phyloP scores from a whole-genome alignment of 2,113 vertebrate genomes.

The Dipodomys ordii region DNA sequence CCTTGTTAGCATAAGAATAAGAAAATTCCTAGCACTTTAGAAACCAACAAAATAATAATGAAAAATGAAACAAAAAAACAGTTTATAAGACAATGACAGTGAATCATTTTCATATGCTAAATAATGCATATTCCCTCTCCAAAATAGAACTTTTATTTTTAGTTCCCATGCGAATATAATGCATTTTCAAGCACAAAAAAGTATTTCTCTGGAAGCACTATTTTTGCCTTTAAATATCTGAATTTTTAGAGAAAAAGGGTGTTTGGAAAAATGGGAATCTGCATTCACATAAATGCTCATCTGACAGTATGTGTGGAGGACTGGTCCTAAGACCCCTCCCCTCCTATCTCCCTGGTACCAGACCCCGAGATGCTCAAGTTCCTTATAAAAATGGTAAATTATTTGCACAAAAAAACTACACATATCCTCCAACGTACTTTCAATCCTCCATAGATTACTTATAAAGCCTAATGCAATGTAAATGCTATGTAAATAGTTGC shows the following conservation, averaged over 20 bases:
- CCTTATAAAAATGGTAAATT: background rate
- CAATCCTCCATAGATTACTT: background rate
- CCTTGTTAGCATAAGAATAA: conserved; percentile 33
- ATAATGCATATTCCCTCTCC: conserved; percentile 26
- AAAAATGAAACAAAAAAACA: conserved; percentile 53
- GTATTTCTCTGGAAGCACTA: conserved; percentile 1
- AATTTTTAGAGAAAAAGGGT: background rate
- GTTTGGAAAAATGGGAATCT: conserved; percentile 31
- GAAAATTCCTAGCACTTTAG: conserved; percentile 43
- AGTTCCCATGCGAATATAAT: conserved; percentile 22
- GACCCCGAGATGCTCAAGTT: background rate
- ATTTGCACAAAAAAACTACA: background rate
- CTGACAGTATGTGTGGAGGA: background rate
- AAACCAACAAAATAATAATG: conserved; percentile 60
- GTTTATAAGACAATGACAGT: conserved; percentile 47
- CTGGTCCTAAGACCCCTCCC: background rate
- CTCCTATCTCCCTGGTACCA: too few relatives aligned
- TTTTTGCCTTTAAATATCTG: conserved; percentile 48
- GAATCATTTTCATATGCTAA: conserved; percentile 38
- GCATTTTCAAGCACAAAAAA: conserved; percentile 6
- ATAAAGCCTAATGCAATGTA: background rate
- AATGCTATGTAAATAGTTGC: conserved; percentile 13
- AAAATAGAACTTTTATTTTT: conserved; percentile 62
- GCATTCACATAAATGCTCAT: background rate
- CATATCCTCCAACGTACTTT: background rate